Conservation (phyloP, 2,113 vertebrate species). For the Empidonax traillii region DNA sequence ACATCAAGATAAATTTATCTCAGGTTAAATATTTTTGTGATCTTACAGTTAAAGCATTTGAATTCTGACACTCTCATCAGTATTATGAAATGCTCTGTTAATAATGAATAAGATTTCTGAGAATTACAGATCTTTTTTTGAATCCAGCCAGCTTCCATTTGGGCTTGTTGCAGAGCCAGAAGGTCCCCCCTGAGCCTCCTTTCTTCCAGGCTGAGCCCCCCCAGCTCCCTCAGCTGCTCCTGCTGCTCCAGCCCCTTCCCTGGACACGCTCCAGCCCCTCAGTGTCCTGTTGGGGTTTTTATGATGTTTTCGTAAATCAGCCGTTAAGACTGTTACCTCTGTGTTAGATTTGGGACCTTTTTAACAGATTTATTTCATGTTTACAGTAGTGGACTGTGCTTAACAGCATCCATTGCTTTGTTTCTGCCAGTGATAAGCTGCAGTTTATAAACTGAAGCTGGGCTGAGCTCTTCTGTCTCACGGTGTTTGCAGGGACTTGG, state of each 20-base stretch:
- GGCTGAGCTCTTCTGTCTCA: neutral
- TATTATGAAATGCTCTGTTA: constrained; percentile 11
- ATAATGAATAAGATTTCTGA: constrained; percentile 3
- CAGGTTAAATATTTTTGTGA: constrained; percentile 42
- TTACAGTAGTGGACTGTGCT: neutral
- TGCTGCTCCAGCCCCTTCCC: neutral
- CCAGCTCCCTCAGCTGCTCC: neutral
- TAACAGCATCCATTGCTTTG: neutral
- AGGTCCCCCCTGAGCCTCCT: neutral
- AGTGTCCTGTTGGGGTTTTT: neutral
- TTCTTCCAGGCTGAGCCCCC: neutral
- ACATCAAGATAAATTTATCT: constrained; percentile 8
- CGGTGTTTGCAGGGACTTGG: neutral
- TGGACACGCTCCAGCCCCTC: neutral
- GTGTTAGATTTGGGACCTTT: neutral
- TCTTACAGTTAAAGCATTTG: neutral
- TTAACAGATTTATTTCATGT: neutral
- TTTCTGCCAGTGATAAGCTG: neutral
- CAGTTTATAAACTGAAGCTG: neutral
- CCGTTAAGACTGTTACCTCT: neutral
- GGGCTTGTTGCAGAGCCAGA: neutral
- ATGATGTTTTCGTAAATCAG: neutral
- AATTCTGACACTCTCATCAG: constrained; percentile 11
- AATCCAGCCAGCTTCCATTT: neutral
- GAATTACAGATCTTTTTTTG: neutral